Conservation (phyloP, 2,888 invertebrate genomes). For the Drosophila mimica region DNA sequence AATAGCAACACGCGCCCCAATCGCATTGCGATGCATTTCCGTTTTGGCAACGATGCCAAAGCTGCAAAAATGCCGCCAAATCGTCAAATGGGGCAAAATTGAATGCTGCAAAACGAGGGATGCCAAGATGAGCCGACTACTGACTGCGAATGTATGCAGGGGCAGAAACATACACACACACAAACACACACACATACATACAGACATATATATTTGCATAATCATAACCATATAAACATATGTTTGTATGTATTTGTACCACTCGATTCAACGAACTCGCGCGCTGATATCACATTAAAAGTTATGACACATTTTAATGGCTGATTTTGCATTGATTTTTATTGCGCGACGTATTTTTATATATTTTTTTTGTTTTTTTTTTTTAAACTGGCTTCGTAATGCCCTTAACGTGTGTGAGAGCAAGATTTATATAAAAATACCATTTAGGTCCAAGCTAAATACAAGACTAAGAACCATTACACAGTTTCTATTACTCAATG, state of each 20-base stretch:
- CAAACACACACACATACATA: not conserved
- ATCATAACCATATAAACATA: not conserved
- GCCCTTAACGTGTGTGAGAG: not conserved
- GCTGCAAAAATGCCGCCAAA: conserved; percentile 33
- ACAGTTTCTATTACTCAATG: not conserved
- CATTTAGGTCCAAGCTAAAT: not conserved
- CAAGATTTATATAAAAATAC: not conserved
- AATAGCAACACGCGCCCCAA: conserved; percentile 67
- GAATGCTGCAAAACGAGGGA: conserved; percentile 4
- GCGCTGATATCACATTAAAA: conserved; percentile 45
- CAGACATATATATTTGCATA: not conserved
- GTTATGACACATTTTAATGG: conserved; percentile 54
- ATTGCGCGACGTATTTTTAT: not conserved
- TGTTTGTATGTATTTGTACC: conserved; percentile 17
- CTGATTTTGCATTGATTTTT: conserved; percentile 51
- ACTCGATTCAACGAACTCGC: conserved; percentile 53
- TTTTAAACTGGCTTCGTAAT: conserved; percentile 13
- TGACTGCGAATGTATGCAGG: not conserved
- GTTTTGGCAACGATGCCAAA: conserved; percentile 65
- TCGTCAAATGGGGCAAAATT: conserved; percentile 11
- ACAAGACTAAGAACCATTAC: not conserved
- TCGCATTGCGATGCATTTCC: conserved; percentile 67
- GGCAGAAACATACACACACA: not conserved
- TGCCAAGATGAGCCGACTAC: not conserved
- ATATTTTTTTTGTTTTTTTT: not conserved